Evolutionary conservation across 2,113 vertebrate genomes (phyloP).

Genomic region (Cyphomyrus discorhynchus): DNA sequence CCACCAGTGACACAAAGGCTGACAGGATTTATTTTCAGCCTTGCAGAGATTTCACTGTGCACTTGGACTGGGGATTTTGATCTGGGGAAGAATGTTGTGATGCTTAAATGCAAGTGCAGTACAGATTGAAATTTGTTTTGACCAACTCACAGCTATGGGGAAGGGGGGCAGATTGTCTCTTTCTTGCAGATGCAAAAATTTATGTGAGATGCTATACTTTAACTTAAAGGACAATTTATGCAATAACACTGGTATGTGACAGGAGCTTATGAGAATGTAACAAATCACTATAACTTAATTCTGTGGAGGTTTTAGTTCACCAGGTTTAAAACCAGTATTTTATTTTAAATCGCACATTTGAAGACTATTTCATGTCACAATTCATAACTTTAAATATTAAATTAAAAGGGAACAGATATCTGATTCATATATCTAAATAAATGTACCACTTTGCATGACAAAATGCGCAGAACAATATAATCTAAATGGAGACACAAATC

Average conservation of each 20-base stretch:
- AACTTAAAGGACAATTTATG: neutral
- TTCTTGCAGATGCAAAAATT: neutral
- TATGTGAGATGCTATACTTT: neutral
- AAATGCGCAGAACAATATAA: neutral
- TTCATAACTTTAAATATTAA: neutral
- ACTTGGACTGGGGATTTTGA: conserved; percentile 68
- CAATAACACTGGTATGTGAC: neutral
- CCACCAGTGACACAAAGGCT: conserved; percentile 68
- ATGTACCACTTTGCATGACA: neutral
- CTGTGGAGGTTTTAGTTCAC: neutral
- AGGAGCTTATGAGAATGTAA: neutral
- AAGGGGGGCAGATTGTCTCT: conserved; percentile 20
- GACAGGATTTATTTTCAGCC: conserved; percentile 60
- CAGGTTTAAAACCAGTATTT: neutral
- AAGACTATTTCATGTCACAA: neutral
- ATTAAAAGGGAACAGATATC: neutral
- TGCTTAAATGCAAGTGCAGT: conserved; percentile 75
- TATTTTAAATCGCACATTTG: neutral
- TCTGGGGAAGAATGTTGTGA: conserved; percentile 58
- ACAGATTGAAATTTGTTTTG: conserved; percentile 72
- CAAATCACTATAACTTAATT: neutral
- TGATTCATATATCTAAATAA: neutral
- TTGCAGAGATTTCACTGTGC: conserved; percentile 46
- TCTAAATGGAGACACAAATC: neutral
- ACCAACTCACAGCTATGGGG: conserved; percentile 52